Conservation (phyloP, 2,113 vertebrate genomes). For the Eretmochelys imbricata region DNA sequence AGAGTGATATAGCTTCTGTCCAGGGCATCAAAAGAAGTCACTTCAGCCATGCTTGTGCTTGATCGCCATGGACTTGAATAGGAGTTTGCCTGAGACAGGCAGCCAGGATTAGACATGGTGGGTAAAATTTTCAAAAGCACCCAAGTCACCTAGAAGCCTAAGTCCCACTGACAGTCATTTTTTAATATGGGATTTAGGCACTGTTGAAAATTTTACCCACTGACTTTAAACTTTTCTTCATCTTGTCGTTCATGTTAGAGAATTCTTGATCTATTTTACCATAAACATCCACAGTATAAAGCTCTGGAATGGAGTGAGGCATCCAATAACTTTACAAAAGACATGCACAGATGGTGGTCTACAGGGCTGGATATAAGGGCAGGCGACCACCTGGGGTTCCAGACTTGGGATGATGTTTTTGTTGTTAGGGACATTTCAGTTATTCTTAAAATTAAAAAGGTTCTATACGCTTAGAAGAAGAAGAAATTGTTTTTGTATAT, state of each 20-base stretch:
- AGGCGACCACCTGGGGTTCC: too few species aligned
- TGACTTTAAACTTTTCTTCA: background rate
- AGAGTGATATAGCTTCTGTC: background rate
- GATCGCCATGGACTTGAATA: background rate
- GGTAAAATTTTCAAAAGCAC: rapidly evolving
- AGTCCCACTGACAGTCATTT: too few species aligned
- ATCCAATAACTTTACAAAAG: rapidly evolving
- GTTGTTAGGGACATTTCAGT: too few species aligned
- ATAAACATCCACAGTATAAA: background rate
- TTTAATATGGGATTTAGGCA: background rate
- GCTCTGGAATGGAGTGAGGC: background rate
- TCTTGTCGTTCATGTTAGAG: background rate
- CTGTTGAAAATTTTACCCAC: background rate
- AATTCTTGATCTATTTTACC: background rate
- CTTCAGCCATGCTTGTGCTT: background rate
- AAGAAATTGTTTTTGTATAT: too few species aligned
- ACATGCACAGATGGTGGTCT: background rate
- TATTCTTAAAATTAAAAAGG: too few species aligned
- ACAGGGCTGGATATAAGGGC: too few species aligned
- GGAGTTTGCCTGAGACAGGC: background rate
- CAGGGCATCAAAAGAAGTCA: background rate
- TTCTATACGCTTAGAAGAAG: too few species aligned
- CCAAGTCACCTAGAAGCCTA: too few species aligned
- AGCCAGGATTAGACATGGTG: background rate
- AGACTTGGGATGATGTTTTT: too few species aligned